Conservation (phyloP, 2,113 vertebrate genomes). For the Amblyornis subalaris region DNA sequence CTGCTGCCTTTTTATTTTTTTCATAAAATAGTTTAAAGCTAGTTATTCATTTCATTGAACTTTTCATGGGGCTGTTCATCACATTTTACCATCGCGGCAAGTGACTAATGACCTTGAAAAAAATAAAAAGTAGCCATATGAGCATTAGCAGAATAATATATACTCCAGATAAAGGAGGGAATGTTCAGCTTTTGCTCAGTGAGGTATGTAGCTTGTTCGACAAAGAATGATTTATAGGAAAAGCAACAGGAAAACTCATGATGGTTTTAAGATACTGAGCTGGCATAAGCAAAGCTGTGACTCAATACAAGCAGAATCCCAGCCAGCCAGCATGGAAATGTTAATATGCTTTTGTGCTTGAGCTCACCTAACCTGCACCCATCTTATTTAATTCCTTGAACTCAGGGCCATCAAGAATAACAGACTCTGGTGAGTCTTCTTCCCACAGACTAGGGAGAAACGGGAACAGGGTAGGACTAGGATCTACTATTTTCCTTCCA, state of each 20-base stretch:
- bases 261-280: neutral
- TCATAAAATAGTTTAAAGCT: slow-evolving; percentile 12
- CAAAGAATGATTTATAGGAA: slow-evolving; percentile 29
- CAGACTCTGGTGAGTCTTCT: neutral
- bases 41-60: slow-evolving; percentile 54
- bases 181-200: slow-evolving; percentile 13
- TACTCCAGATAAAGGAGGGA: slow-evolving; percentile 39
- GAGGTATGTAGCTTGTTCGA: slow-evolving; percentile 13
- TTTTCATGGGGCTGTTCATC: slow-evolving; percentile 43
- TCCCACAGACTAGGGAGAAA: neutral
- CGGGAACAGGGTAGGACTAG: neutral
- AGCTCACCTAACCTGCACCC: neutral
- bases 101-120: slow-evolving; percentile 46
- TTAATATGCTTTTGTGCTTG: neutral
- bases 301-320: neutral
- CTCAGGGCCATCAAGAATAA: neutral
- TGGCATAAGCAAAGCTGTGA: neutral
- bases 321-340: neutral
- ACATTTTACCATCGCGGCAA: slow-evolving; percentile 35
- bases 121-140: slow-evolving; percentile 13
- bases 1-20: neutral
- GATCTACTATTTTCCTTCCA: neutral
- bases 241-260: slow-evolving; percentile 20
- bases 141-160: slow-evolving; percentile 41
- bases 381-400: neutral